Conservation (phyloP, 2,888 invertebrate species). For the Pseudoips prasinana region DNA sequence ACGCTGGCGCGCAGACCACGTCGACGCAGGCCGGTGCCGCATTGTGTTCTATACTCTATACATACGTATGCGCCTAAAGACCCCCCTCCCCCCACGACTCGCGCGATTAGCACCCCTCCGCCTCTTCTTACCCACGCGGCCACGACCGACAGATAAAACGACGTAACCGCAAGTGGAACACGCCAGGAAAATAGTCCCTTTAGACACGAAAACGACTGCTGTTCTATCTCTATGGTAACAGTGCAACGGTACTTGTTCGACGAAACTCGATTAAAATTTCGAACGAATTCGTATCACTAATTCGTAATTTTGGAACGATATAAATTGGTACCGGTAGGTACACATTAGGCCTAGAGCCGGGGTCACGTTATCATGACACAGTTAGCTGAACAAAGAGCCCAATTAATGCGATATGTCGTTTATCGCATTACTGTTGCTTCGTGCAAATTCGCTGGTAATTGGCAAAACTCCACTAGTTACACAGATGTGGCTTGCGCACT, state of each 20-base stretch:
- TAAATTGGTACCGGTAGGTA: constrained; percentile 5
- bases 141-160: constrained; percentile 30
- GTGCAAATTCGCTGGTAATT: constrained; percentile 3
- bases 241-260: constrained; percentile 25
- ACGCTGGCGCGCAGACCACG: constrained; percentile 63
- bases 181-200: constrained; percentile 28
- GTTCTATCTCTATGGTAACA: constrained; percentile 34
- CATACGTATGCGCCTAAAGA: constrained; percentile 53
- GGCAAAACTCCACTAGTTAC: no score
- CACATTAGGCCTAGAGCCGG: constrained; percentile 1
- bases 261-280: neutral
- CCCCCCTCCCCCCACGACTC: constrained; percentile 29
- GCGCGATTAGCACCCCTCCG: constrained; percentile 25
- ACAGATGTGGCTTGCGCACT: no score
- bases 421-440: constrained; percentile 5
- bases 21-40: constrained; percentile 71
- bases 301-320: constrained; percentile 9
- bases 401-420: constrained; percentile 10
- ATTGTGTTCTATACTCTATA: constrained; percentile 67
- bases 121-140: constrained; percentile 18
- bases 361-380: constrained; percentile 24
- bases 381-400: constrained; percentile 10
- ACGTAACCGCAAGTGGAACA: constrained; percentile 33
- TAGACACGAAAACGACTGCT: constrained; percentile 7
- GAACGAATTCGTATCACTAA: constrained; percentile 1